Percentiles rank a stretch among this genome's conserved stretches.
Evolutionary conservation across 2,113 vertebrate species (phyloP).

Genomic region (Ondatra zibethicus): DNA sequence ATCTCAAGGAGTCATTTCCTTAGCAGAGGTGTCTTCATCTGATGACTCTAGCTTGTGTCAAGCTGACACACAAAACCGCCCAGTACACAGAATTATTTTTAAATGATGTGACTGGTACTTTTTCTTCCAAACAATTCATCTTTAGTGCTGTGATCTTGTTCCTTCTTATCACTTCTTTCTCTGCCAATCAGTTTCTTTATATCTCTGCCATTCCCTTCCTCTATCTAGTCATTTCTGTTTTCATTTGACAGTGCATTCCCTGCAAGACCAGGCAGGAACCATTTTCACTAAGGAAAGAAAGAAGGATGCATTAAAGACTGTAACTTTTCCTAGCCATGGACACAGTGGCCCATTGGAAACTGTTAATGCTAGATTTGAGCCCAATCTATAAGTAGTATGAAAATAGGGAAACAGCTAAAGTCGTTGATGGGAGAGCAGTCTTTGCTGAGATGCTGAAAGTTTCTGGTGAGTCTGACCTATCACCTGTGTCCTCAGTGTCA

Average conservation of each 20-base stretch:
- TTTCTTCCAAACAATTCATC: neutral
- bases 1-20: no score
- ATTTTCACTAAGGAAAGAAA: neutral
- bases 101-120: neutral
- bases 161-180: neutral
- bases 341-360: neutral
- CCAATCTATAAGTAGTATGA: neutral
- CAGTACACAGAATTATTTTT: neutral
- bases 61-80: no score
- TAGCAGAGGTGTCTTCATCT: no score
- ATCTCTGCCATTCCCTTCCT: neutral
- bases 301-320: neutral
- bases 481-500: neutral
- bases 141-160: neutral
- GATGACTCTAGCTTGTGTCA: no score
- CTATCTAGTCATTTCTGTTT: neutral
- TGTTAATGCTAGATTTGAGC: neutral
- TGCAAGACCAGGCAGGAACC: neutral
- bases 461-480: neutral
- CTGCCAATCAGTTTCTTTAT: neutral
- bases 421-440: neutral
- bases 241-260: neutral
- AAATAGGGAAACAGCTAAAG: neutral
- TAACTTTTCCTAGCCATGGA: conserved; percentile 1
- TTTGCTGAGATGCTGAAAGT: neutral